phyloP scores from a whole-genome alignment of 2,797 vertebrate species.

The Lepus oiostolus region DNA sequence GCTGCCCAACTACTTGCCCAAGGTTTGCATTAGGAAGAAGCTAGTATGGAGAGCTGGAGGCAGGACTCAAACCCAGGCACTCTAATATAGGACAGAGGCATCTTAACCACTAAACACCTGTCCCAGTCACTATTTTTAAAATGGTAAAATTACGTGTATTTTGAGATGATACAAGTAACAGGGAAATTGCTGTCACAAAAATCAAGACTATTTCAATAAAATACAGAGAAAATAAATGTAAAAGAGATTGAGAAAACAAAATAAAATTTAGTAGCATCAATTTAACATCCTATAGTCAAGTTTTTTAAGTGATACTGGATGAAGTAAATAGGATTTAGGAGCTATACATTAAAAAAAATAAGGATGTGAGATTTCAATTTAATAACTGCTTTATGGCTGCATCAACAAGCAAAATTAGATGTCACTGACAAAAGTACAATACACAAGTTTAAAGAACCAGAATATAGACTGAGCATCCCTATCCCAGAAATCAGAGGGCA shows the following conservation, averaged over 20 bases:
- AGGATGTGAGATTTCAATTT: neutral
- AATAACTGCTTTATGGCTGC: neutral
- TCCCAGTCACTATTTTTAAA: neutral
- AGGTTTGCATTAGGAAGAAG: too few relatives aligned
- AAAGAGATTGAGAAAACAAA: neutral
- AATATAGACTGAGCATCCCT: neutral
- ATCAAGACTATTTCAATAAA: neutral
- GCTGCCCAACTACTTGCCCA: too few relatives aligned
- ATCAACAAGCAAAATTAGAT: neutral
- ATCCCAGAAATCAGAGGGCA: too few relatives aligned
- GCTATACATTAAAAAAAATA: neutral
- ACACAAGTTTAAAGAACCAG: neutral
- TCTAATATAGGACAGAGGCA: too few relatives aligned
- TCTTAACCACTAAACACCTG: too few relatives aligned
- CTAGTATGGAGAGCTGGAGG: too few relatives aligned
- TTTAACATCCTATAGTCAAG: neutral
- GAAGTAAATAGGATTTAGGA: neutral
- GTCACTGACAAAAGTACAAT: neutral
- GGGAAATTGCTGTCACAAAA: neutral
- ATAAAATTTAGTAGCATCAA: neutral
- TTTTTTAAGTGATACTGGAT: neutral
- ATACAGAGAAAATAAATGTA: neutral
- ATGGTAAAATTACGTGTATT: neutral
- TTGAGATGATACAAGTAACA: neutral
- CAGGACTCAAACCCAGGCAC: too few relatives aligned